These are phyloP conservation scores for Macquaria ambigua DNA, from an alignment of 2,113 vertebrate species.

Conservation along the genomic window DNA sequence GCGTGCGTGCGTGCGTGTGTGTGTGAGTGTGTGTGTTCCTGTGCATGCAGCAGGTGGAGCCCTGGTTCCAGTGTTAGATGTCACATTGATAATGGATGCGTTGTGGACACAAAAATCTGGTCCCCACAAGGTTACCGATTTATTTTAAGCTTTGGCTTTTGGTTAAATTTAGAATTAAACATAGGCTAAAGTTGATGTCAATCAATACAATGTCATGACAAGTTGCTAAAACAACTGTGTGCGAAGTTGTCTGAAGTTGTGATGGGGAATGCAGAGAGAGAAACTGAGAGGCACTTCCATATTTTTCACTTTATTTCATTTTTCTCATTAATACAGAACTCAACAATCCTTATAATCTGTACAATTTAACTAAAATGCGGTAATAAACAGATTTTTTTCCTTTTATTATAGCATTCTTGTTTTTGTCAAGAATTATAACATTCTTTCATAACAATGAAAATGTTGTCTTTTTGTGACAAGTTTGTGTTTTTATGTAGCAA, in stretches of 20 bases:
- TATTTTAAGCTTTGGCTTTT: not conserved
- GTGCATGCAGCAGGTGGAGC: conserved; percentile 80
- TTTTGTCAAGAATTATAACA: too few relatives aligned
- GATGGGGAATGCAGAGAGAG: not conserved
- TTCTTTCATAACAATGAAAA: too few relatives aligned
- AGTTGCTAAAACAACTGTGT: not conserved
- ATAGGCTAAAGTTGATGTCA: not conserved
- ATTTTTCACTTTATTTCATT: not conserved
- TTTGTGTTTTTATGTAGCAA: not conserved
- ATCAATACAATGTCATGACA: not conserved
- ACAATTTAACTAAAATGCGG: not conserved
- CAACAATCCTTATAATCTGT: not conserved
- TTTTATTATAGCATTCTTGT: too few relatives aligned
- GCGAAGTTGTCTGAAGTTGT: not conserved
- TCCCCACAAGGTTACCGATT: not conserved
- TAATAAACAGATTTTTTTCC: too few relatives aligned
- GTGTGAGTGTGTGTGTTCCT: conserved; percentile 36
- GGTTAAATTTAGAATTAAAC: not conserved
- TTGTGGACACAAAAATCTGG: not conserved
- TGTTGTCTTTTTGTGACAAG: too few relatives aligned
- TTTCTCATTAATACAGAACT: not conserved
- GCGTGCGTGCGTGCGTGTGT: too few relatives aligned
- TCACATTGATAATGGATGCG: not conserved
- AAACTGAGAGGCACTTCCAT: not conserved
- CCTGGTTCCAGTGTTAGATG: conserved; percentile 69